phyloP scores from a whole-genome alignment of 2,888 invertebrate genomes.

The Cryptocheilus praepositus region DNA sequence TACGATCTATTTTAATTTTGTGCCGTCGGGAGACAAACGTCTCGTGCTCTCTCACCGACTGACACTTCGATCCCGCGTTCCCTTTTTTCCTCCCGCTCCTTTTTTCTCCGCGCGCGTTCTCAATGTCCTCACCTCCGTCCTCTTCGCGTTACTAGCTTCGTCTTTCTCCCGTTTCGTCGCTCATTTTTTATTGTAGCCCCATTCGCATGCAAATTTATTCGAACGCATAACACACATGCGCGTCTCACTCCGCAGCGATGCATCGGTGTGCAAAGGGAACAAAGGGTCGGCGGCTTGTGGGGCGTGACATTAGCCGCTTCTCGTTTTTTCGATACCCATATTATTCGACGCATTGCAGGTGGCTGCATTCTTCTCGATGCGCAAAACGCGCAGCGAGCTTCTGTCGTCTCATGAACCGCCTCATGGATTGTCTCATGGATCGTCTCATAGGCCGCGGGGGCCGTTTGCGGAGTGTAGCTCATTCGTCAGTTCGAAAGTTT shows the following conservation, averaged over 20 bases:
- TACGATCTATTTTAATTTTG: slow-evolving; percentile 47
- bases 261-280: slow-evolving; percentile 41
- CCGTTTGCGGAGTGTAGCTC: too few relatives aligned
- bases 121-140: neutral
- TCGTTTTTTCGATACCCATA: slow-evolving; percentile 32
- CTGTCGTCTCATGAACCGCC: too few relatives aligned
- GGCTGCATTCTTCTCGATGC: slow-evolving; percentile 37
- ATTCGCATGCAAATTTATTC: slow-evolving; percentile 60
- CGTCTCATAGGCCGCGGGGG: slow-evolving; percentile 7
- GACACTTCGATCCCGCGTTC: neutral
- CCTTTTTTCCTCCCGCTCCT: neutral
- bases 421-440: neutral
- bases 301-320: slow-evolving; percentile 45
- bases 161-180: neutral
- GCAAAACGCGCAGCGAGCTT: too few relatives aligned
- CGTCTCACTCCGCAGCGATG: slow-evolving; percentile 51
- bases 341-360: slow-evolving; percentile 59
- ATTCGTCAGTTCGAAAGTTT: too few relatives aligned
- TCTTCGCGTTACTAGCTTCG: neutral
- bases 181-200: slow-evolving; percentile 32
- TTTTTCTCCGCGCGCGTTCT: neutral
- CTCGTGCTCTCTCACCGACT: slow-evolving; percentile 11
- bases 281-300: slow-evolving; percentile 41
- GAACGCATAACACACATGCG: slow-evolving; percentile 53
- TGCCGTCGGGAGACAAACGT: slow-evolving; percentile 16